Evolutionary conservation across 2,888 invertebrate species (phyloP).

Genomic region (Hetaerina titia): DNA sequence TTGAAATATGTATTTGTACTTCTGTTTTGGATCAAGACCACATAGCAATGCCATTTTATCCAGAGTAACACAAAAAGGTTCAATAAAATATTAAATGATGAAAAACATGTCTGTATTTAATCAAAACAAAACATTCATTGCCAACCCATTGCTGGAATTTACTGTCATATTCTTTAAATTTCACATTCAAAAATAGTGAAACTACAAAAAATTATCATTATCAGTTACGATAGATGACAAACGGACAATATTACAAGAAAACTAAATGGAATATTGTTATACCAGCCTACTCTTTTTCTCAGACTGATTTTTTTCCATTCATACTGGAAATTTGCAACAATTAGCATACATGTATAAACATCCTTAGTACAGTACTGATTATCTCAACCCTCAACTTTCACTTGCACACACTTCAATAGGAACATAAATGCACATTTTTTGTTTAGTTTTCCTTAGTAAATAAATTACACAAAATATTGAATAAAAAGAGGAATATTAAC

Average conservation of each 20-base stretch:
- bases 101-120: constrained; percentile 60
- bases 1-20: constrained; percentile 67
- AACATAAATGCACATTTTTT: constrained; percentile 61
- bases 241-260: constrained; percentile 33
- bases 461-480: constrained; percentile 59
- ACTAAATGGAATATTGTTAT: constrained; percentile 44
- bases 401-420: constrained; percentile 46
- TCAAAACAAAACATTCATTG: constrained; percentile 51
- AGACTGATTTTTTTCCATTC: constrained; percentile 47
- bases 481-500: constrained; percentile 10
- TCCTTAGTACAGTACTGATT: neutral
- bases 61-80: constrained; percentile 65
- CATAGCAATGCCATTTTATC: constrained; percentile 65
- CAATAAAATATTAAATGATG: constrained; percentile 63
- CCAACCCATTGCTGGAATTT: constrained; percentile 58
- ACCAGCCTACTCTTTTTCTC: constrained; percentile 10
- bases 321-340: constrained; percentile 47
- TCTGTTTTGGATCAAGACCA: constrained; percentile 63
- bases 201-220: constrained; percentile 32
- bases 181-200: constrained; percentile 53
- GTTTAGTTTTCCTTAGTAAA: constrained; percentile 40
- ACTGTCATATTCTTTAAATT: constrained; percentile 36
- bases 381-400: constrained; percentile 49
- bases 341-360: constrained; percentile 47
- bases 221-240: constrained; percentile 22